Conservation (phyloP, 2,113 vertebrate genomes). For the Aplodontia rufa region DNA sequence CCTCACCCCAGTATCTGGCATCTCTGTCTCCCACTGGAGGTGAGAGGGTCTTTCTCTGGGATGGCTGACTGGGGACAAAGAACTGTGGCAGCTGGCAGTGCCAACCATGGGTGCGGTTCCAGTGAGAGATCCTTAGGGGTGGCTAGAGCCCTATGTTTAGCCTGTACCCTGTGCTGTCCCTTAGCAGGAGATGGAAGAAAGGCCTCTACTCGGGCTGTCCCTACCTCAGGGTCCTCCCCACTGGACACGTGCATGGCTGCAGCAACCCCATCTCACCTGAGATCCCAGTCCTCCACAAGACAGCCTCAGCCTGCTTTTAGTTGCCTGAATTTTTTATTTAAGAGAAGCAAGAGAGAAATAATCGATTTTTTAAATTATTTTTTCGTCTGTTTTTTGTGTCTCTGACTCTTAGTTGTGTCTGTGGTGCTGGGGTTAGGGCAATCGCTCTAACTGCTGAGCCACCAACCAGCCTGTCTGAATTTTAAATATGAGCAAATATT, state of each 20-base stretch:
- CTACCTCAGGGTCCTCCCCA: background rate
- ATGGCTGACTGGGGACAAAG: background rate
- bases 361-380: too few relatives aligned
- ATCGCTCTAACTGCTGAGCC: too few relatives aligned
- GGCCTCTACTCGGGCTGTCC: background rate
- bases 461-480: too few relatives aligned
- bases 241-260: background rate
- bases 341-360: too few relatives aligned
- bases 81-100: background rate
- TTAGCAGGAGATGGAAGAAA: background rate
- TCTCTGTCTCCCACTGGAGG: background rate
- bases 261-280: too few relatives aligned
- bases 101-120: background rate
- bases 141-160: too few relatives aligned
- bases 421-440: too few relatives aligned
- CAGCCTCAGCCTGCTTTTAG: too few relatives aligned
- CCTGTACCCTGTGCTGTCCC: background rate
- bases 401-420: too few relatives aligned
- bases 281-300: too few relatives aligned
- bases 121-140: background rate
- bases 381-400: too few relatives aligned
- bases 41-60: background rate
- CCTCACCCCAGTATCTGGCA: rapidly evolving
- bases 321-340: background rate
- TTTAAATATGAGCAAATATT: background rate